A percentile compares a stretch with the other conserved stretches of the same genome.
phyloP scores from a whole-genome alignment of 1,140 invertebrate genomes.

The Drosophila hydei region DNA sequence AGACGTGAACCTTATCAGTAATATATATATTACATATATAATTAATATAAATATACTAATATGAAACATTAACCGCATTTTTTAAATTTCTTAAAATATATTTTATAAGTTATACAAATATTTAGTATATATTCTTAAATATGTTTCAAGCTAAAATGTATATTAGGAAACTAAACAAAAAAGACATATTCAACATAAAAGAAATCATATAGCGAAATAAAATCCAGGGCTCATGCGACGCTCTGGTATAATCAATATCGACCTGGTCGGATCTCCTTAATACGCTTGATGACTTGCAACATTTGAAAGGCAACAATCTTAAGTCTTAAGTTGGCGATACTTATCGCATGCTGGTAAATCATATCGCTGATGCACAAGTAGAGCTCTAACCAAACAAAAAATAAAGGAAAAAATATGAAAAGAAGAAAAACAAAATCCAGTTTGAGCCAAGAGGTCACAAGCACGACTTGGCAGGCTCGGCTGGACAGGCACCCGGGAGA shows the following conservation, averaged over 20 bases:
- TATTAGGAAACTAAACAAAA: too few relatives aligned
- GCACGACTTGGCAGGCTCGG: conserved; percentile 22
- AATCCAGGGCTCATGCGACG: too few relatives aligned
- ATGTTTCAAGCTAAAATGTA: too few relatives aligned
- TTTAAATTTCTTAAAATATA: too few relatives aligned
- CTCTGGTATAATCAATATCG: neutral
- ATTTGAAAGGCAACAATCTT: conserved; percentile 11
- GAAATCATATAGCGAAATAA: neutral
- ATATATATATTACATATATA: too few relatives aligned
- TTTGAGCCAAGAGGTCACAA: conserved; percentile 25
- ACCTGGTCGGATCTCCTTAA: conserved; percentile 5
- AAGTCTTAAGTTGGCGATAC: conserved; percentile 19
- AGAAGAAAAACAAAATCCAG: conserved; percentile 27
- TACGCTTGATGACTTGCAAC: conserved; percentile 26
- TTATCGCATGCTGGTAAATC: conserved; percentile 43
- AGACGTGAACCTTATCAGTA: too few relatives aligned
- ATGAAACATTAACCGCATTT: too few relatives aligned
- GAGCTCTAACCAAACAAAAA: neutral
- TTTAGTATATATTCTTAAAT: too few relatives aligned
- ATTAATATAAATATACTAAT: too few relatives aligned
- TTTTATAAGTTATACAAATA: too few relatives aligned
- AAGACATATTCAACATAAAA: too few relatives aligned
- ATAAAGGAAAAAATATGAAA: neutral
- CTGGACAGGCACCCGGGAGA: conserved; percentile 31
- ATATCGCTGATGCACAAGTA: conserved; percentile 32